phyloP scores from a whole-genome alignment of 1,140 invertebrate genomes.

The Camponotus vicinus region DNA sequence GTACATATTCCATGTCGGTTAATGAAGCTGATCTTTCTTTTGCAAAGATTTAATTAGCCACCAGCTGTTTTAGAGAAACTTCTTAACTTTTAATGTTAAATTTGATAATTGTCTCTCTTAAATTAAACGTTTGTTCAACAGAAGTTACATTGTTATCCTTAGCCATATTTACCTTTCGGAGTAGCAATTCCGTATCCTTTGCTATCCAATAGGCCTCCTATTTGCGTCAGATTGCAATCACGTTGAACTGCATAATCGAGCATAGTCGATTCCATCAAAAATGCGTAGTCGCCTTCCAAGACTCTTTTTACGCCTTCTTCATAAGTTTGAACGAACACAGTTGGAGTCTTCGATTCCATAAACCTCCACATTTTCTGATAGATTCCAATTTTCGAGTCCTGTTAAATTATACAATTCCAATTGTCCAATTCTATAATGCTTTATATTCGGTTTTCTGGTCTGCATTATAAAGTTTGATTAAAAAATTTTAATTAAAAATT shows the following conservation, averaged over 20 bases:
- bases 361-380: conserved; percentile 99
- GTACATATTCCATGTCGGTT: background rate
- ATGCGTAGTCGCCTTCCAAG: conserved; percentile 97
- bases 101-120: background rate
- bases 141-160: background rate
- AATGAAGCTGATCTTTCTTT: conserved; percentile 19
- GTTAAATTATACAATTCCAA: background rate
- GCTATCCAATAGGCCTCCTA: conserved; percentile 97
- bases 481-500: conserved; percentile 11
- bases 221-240: conserved; percentile 99
- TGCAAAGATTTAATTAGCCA: conserved; percentile 24
- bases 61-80: background rate
- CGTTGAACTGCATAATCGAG: conserved; percentile 98
- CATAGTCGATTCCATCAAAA: conserved; percentile 99
- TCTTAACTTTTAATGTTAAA: conserved; percentile 29
- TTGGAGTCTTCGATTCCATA: conserved; percentile 94
- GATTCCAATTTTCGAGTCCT: conserved; percentile 98
- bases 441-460: background rate
- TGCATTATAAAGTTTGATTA: background rate
- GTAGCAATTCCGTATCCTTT: conserved; percentile 97
- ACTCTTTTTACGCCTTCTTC: conserved; percentile 96
- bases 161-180: conserved; percentile 89
- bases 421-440: background rate
- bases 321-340: conserved; percentile 95
- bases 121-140: background rate